Base-by-base conservation (phyloP, 2,888 invertebrate species). In the Chouioia cunea region DNA sequence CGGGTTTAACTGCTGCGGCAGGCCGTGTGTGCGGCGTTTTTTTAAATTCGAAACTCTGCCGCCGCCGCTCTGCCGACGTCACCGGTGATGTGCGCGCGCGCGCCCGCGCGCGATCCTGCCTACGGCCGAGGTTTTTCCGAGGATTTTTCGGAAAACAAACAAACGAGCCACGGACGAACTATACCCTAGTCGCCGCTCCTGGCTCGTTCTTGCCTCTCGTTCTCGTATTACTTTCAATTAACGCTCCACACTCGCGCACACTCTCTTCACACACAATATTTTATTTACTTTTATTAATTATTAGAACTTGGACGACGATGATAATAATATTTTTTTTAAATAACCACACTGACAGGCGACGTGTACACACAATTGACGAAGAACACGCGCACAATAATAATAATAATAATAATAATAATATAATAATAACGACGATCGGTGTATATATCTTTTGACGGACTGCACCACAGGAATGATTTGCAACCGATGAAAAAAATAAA, bases 1-100 rank as follows among this genome's bases (percentile, higher is more conserved):
- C 27, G 52, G 23, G 48, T n/a, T 3, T 20, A 43, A 52, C 43
- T 62, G 36, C 36, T 27, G 62, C 44, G 16, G 43, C 44, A n/a
- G 36, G 36, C 36, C 4, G 36, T 36, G 36, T 8, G 58, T 56
- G 47, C 23, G 16, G 52, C 64, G 53, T 52, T 52, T 65, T 27
- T 36, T 59, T 66, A 58, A 58, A 66, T 66, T 66, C 50, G 46
- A 59, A 57, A 23, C 44, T 46, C 54, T 18, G 54, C 64, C 64
- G 20, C 27, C 44, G 63, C 36, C 12, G 36, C 36, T 36, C 36
- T 36, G 36, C 53, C 44, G 27, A 20, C 46, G 59, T 23, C 48
- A 18, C 48, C 14, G 60, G 3, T 23, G n/a, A 6, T 23, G 64
- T n/a, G n/a, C 54, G 64, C 64, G 56, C 48, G 50, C 53, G 66